phyloP scores from a whole-genome alignment of 2,888 invertebrate genomes.

The Pachycephus smyrnensis region DNA sequence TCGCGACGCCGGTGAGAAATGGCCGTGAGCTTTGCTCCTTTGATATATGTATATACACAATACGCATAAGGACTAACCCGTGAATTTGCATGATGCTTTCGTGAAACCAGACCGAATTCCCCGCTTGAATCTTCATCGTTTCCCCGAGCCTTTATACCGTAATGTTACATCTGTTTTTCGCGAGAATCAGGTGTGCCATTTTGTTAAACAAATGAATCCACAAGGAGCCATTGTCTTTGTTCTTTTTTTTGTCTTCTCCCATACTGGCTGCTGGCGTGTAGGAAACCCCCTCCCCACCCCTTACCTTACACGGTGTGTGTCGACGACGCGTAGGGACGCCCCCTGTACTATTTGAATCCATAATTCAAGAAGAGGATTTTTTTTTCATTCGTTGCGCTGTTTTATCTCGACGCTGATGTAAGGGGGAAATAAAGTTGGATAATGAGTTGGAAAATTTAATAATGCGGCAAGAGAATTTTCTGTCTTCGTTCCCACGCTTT shows the following conservation, averaged over 20 bases:
- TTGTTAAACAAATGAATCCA: conserved; percentile 4
- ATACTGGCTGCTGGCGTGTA: conserved; percentile 9
- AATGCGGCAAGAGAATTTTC: not conserved
- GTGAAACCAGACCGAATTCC: not conserved
- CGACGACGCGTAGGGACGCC: conserved; percentile 23
- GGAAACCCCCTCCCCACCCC: no score
- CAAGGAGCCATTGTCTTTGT: not conserved
- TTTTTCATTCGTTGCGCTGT: not conserved
- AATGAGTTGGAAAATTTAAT: not conserved
- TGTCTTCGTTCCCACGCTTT: conserved; percentile 12
- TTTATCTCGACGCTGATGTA: not conserved
- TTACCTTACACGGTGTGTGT: conserved; percentile 27
- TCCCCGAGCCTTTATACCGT: not conserved
- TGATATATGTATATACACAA: not conserved
- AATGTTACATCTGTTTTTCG: conserved; percentile 4
- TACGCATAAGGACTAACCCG: not conserved
- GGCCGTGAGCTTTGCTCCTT: not conserved
- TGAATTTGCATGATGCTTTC: not conserved
- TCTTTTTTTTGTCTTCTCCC: conserved; percentile 7
- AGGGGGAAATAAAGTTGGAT: not conserved
- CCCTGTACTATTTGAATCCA: not conserved
- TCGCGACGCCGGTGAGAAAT: not conserved
- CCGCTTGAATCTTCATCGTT: not conserved
- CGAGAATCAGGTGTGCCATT: conserved; percentile 1
- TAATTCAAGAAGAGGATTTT: not conserved